Evolutionary conservation across 2,113 vertebrate species (phyloP), one percentile per base, ranked within the genome.

Genomic region (Apodemus sylvaticus): DNA sequence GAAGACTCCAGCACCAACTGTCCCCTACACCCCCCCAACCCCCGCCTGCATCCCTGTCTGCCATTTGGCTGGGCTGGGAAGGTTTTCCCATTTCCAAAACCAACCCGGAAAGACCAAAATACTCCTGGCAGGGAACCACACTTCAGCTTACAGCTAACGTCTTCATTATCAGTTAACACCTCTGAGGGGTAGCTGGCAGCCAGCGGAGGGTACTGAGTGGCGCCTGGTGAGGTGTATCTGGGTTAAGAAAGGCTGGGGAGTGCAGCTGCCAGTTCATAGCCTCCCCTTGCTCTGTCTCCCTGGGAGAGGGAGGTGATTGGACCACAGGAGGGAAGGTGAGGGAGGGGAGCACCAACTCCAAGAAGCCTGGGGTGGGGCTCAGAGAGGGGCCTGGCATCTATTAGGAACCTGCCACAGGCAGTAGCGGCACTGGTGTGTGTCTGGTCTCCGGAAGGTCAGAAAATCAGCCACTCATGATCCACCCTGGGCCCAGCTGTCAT

Each of bases 131-230:
- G 92, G 71, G 97, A 97, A 95, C 93, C 96, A 91, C 94, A 98
- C 26, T 94, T 96, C 85, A 89, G 89, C 96, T 94, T 97, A 86
- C 82, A 94, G 96, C 87, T 96, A 93, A 95, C 85, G 82, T 96
- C 96, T 96, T 96, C 96, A 97, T 96, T 97, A 98, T 97, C 96
- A 93, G 95, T 90, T 97, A 93, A 94, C 97, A 95, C 96, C 92
- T 95, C 90, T 93, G 34, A 39, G 42, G 96, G 91, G 79, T 90
- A 95, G 86, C 96, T 82, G 97, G 85, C 94, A 96, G 89, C 31
- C 92, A 48, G 85, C 90, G 60, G 87, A 93, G 96, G 96, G 95
- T 85, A 73, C 78, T 11, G 90, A 92, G 85, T 79, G 70, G 93
- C 42, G 76, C 58, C 86, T 66, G 70, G n/a, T 6, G 19, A 45